Evolutionary conservation across 2,797 vertebrate genomes (phyloP).

Genomic region (Pteronotus mesoamericanus): DNA sequence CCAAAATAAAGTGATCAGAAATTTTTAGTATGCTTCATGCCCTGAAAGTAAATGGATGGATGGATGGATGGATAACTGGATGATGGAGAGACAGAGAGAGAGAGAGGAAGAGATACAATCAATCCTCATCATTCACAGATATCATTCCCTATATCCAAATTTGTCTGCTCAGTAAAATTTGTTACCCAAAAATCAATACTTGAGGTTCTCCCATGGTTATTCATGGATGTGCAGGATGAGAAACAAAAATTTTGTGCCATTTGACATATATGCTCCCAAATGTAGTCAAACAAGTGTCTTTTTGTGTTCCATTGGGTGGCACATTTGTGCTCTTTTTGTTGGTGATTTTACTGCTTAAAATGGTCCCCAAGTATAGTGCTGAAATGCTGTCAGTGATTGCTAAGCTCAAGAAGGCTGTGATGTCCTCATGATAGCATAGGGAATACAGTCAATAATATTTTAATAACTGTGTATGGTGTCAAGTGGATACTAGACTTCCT

Average conservation of each 20-base stretch:
- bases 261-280: background rate
- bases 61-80: background rate
- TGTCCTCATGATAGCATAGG: background rate
- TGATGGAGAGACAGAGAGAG: background rate
- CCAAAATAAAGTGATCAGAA: background rate
- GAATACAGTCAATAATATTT: background rate
- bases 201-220: background rate
- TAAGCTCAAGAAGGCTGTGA: background rate
- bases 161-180: background rate
- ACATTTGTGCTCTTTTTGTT: background rate
- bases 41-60: conserved; percentile 8
- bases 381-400: background rate
- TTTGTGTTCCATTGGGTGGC: background rate
- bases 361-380: background rate
- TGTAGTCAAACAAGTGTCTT: background rate
- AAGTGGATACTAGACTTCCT: background rate
- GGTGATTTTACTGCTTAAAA: background rate
- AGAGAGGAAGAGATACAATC: background rate
- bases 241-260: background rate
- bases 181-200: background rate
- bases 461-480: background rate
- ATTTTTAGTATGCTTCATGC: background rate
- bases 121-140: background rate
- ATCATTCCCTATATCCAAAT: background rate
- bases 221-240: background rate